Evolutionary conservation across 2,888 invertebrate species (phyloP).

Genomic region (Melipona bicolor): DNA sequence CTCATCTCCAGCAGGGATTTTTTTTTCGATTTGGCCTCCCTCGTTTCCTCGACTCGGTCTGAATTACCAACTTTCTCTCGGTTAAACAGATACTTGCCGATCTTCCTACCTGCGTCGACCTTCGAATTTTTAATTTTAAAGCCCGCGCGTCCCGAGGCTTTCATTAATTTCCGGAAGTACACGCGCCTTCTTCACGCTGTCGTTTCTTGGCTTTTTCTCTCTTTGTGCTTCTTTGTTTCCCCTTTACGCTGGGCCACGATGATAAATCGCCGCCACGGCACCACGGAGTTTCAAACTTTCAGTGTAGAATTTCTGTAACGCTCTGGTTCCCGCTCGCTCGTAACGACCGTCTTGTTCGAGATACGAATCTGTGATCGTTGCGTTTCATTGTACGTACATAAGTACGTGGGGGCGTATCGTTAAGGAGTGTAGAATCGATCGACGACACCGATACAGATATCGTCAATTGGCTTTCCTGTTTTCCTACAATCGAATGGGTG

Average conservation of each 20-base stretch:
- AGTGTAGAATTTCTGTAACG: neutral
- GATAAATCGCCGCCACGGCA: slow-evolving; percentile 6
- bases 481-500: too few relatives aligned
- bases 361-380: neutral
- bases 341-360: neutral
- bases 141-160: neutral
- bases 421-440: too few relatives aligned
- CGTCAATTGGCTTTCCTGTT: too few relatives aligned
- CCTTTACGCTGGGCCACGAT: neutral
- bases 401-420: too few relatives aligned
- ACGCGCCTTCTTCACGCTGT: neutral
- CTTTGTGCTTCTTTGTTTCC: neutral
- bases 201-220: neutral
- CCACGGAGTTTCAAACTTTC: neutral
- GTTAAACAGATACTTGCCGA: slow-evolving; percentile 43
- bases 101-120: slow-evolving; percentile 3
- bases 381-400: neutral
- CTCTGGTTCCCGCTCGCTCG: neutral
- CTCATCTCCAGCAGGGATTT: too few relatives aligned
- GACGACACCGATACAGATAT: too few relatives aligned
- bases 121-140: slow-evolving; percentile 41
- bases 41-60: slow-evolving; percentile 21
- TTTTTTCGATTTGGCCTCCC: neutral
- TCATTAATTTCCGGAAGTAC: slow-evolving; percentile 14
- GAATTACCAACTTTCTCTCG: slow-evolving; percentile 27